A percentile compares a stretch with the other conserved stretches of the same genome.
Evolutionary conservation across 1,140 invertebrate genomes (phyloP).

Genomic region (Cotesia typhae): DNA sequence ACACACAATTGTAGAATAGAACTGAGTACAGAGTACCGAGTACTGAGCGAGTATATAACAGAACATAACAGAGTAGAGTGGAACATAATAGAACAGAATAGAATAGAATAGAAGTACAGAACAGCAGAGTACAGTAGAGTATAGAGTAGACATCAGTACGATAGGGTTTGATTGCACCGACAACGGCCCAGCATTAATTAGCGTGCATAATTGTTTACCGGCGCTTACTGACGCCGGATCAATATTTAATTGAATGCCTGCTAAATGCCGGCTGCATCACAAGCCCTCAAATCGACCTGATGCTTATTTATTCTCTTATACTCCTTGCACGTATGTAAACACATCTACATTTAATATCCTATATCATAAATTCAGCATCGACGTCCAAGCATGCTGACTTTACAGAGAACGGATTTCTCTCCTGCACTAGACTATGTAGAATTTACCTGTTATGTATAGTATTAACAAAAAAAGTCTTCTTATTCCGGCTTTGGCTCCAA

Average conservation of each 20-base stretch:
- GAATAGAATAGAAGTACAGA: background rate
- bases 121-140: background rate
- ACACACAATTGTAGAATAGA: too few species aligned
- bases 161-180: constrained; percentile 58
- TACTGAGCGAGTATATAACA: background rate
- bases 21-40: too few species aligned
- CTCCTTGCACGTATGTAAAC: background rate
- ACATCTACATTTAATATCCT: background rate
- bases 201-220: constrained; percentile 65
- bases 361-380: background rate
- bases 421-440: too few species aligned
- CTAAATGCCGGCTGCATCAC: constrained; percentile 62
- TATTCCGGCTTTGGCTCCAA: background rate
- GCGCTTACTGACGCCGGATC: constrained; percentile 61
- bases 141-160: constrained; percentile 14
- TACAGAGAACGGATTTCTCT: too few species aligned
- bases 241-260: constrained; percentile 66
- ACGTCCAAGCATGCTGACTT: background rate
- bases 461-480: background rate
- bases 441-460: background rate
- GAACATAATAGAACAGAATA: background rate
- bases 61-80: background rate
- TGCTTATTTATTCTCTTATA: constrained; percentile 39
- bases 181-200: constrained; percentile 62
- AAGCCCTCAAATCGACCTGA: constrained; percentile 57